Base-by-base conservation (phyloP, 2,797 vertebrate genomes). In the Eulemur coronatus region DNA sequence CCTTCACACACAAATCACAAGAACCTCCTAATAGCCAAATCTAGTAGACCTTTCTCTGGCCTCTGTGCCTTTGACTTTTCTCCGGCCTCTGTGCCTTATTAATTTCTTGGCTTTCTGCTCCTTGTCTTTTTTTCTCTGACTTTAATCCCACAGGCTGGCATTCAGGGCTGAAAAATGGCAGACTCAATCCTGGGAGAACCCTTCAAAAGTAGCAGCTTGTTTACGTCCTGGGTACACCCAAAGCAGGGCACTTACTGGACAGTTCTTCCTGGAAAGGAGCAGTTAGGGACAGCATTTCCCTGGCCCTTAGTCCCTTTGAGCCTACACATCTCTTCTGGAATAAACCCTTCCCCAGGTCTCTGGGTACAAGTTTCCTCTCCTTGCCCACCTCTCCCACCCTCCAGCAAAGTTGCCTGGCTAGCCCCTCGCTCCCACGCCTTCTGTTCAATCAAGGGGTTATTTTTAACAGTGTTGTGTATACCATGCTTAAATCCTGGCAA, bases 401-500 rank as follows among this genome's bases (percentile, higher is more conserved):
- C 48, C 26, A 82, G 63, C 59, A 82, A 26, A 91, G 91, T 91
- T 12, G 75, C 95, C 57, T 2, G 17, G 48, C 52, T 95, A 30
- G 86, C 94, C 81, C 15, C 80, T 94, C 72, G 97, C 89, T 97
- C 97, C 88, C 33, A 61, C 95, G 97, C 95, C 92, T 97, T 95
- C 85, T 89, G 87, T 95, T 86, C 96, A 81, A 76, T 95, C 93
- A 96, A 86, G 69, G 55, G 55, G 93, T 97, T 97, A 97, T 97
- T 98, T 97, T 93, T 97, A 98, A 81, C 91, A 81, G 84, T 3
- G 91, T 93, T 98, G 72, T 97, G 69, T 96, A 97, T 96, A 96
- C 70, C 12, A 30, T 97, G 87, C 46, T 97, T 98, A 95, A 81
- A 85, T 97, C 91, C 75, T 35, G 46, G 97, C 72, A 91, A 97